Evolutionary conservation across 2,113 vertebrate genomes (phyloP).

Genomic region (Ceyx margarethae): DNA sequence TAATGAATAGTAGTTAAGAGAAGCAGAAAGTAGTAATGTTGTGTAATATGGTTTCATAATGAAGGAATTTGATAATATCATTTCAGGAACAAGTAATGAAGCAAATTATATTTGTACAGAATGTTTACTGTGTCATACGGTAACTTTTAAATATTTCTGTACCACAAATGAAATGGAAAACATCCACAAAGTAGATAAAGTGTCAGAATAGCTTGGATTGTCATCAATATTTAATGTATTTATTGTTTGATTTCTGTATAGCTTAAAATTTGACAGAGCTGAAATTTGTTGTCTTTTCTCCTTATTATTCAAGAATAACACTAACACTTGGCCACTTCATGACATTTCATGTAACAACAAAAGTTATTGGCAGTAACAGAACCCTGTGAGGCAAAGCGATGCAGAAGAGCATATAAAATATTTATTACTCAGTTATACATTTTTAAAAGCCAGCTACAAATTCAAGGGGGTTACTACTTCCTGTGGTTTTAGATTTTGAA

Average conservation of each 20-base stretch:
- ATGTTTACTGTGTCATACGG: background rate
- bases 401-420: constrained; percentile 74
- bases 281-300: constrained; percentile 45
- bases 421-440: constrained; percentile 81
- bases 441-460: constrained; percentile 79
- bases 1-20: background rate
- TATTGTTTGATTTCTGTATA: constrained; percentile 43
- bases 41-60: background rate
- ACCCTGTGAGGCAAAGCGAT: constrained; percentile 72
- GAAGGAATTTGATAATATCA: background rate
- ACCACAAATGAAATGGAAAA: background rate
- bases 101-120: background rate
- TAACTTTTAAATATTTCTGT: background rate
- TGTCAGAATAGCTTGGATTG: constrained; percentile 4
- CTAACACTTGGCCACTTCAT: constrained; percentile 20
- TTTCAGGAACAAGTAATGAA: background rate
- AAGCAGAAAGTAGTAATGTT: background rate
- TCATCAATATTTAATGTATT: constrained; percentile 59
- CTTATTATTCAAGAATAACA: constrained; percentile 45
- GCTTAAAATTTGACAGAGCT: constrained; percentile 54
- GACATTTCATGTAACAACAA: constrained; percentile 63
- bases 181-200: constrained; percentile 2
- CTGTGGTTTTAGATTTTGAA: constrained; percentile 69
- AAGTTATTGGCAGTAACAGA: constrained; percentile 47
- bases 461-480: constrained; percentile 74